These are phyloP conservation scores for Hyles lineata DNA, from an alignment of 2,888 invertebrate species.

Conservation along the genomic window DNA sequence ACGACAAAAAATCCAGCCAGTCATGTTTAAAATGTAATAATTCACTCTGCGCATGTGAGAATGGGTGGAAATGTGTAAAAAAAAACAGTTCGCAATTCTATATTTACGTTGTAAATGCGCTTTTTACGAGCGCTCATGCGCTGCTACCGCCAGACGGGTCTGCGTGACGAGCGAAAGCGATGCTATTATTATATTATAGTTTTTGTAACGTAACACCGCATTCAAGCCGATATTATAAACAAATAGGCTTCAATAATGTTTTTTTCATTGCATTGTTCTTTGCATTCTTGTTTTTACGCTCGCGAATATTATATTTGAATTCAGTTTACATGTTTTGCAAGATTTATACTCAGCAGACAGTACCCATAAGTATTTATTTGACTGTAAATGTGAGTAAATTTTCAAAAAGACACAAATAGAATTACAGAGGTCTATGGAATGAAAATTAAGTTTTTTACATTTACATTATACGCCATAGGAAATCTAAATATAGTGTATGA, in stretches of 20 bases:
- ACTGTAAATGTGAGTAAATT: no score
- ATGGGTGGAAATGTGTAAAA: conserved; percentile 54
- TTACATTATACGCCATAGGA: no score
- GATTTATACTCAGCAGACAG: no score
- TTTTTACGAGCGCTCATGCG: conserved; percentile 71
- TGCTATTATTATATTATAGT: conserved; percentile 22
- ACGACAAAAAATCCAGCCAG: conserved; percentile 36
- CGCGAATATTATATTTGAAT: no score
- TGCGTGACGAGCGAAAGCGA: conserved; percentile 46
- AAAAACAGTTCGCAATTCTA: conserved; percentile 68
- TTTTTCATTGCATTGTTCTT: background rate
- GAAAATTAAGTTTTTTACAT: no score
- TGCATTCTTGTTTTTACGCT: conserved; percentile 1
- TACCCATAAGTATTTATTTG: no score
- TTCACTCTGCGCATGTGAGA: conserved; percentile 63
- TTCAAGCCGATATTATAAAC: conserved; percentile 26
- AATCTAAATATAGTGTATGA: no score
- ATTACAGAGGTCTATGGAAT: no score
- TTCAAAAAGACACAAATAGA: no score
- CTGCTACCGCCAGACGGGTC: conserved; percentile 54
- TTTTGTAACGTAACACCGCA: conserved; percentile 30
- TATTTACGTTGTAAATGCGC: conserved; percentile 80
- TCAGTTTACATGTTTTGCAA: no score
- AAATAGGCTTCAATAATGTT: background rate
- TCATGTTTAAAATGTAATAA: conserved; percentile 64